Percentiles rank a stretch among this genome's conserved stretches.
Conservation (phyloP, 2,797 vertebrate genomes). For the Thamnophis elegans region DNA sequence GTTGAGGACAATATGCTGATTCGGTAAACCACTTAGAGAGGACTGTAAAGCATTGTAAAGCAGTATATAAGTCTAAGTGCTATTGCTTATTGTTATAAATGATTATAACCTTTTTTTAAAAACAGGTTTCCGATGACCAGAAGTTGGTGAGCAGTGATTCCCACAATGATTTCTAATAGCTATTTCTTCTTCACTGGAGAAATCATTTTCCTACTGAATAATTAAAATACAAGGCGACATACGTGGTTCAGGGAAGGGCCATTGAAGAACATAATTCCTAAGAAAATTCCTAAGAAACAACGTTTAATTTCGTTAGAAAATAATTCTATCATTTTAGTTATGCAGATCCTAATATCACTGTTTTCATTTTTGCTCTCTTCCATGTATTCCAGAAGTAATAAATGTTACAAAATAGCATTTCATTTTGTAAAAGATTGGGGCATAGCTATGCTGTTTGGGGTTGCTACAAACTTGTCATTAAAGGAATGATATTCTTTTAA, state of each 20-base stretch:
- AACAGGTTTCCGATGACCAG: constrained; percentile 73
- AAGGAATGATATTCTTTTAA: neutral
- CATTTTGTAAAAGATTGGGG: neutral
- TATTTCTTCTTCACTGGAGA: neutral
- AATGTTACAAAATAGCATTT: neutral
- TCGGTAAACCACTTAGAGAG: too few relatives aligned
- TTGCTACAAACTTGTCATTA: neutral
- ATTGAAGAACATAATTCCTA: neutral
- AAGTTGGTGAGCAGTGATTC: constrained; percentile 70
- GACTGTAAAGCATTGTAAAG: too few relatives aligned
- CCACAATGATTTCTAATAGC: constrained; percentile 69
- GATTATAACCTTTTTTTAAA: neutral
- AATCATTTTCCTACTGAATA: neutral
- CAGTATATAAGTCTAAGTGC: too few relatives aligned
- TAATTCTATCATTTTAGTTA: neutral
- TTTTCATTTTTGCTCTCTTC: neutral
- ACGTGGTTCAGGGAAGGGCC: neutral
- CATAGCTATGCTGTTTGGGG: neutral
- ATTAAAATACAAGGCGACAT: neutral
- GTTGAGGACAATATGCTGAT: too few relatives aligned
- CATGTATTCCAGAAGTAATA: neutral
- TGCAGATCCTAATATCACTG: neutral
- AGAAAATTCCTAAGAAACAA: neutral
- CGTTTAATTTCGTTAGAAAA: neutral
- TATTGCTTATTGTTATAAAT: neutral